Percentiles rank a stretch among this genome's conserved stretches.
phyloP scores from a whole-genome alignment of 2,113 vertebrate species.

The Galeopterus variegatus region DNA sequence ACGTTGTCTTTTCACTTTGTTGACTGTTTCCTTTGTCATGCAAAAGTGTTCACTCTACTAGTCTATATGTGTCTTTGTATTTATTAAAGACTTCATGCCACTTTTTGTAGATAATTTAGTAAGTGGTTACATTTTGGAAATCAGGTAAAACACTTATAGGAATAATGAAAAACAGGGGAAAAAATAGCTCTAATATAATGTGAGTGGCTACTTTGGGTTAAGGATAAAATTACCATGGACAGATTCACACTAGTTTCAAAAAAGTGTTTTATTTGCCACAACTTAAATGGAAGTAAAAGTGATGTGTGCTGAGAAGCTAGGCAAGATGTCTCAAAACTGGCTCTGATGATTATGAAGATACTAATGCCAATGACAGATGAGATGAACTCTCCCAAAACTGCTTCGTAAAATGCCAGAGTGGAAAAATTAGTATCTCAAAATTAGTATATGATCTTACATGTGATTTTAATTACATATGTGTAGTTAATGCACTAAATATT shows the following conservation, averaged over 20 bases:
- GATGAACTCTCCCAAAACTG: background rate
- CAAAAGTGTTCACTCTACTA: background rate
- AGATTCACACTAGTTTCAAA: background rate
- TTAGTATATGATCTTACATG: background rate
- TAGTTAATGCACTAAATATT: background rate
- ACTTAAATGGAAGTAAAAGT: background rate
- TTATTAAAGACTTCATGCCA: background rate
- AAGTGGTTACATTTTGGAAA: background rate
- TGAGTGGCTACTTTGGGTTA: background rate
- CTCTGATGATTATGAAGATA: background rate
- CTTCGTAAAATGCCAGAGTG: background rate
- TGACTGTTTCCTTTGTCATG: too few relatives aligned
- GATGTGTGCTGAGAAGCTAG: background rate
- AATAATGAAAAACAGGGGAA: background rate
- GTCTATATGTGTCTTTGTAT: background rate
- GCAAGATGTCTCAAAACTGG: background rate
- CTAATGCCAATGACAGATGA: background rate
- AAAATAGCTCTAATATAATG: background rate
- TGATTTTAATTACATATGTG: background rate
- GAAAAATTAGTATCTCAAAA: background rate
- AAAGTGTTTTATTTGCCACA: background rate
- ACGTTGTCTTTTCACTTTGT: too few relatives aligned
- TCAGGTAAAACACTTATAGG: background rate
- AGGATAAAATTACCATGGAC: background rate
- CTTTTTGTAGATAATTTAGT: background rate